Base-by-base conservation (phyloP, 2,888 invertebrate genomes). In the Acheta domesticus region DNA sequence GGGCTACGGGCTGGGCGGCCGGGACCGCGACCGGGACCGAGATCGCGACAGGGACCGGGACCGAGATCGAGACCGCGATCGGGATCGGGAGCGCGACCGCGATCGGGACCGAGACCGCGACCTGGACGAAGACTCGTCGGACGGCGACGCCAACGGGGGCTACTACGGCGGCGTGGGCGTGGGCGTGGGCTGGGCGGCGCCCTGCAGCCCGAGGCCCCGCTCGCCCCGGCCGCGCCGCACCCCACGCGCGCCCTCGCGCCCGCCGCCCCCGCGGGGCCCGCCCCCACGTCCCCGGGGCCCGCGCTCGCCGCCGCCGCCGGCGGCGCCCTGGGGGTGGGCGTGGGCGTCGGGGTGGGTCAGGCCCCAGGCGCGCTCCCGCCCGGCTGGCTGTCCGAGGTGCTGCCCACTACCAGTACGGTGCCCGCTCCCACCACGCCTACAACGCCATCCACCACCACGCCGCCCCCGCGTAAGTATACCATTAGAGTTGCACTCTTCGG, bases 401-500 rank as follows among this genome's bases (percentile, higher is more conserved):
- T n/a, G 62, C 62, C 62, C 62, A 5, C 62, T 16, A 62, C 16
- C 62, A 62, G 14, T 12, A 19, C n/a, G 75, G 89, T 89, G 77
- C 88, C 87, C 11, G 19, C 84, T 16, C 81, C 83, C 2, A 81
- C 83, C 49, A 81, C 83, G 62, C 88, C 83, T 87, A 88, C 83
- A 86, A 88, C 83, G 82, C 85, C 81, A 87, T 87, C 83, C 8
- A 85, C 86, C 11, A 87, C 86, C 48, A 88, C 87, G 11, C 84
- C 86, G n/a, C 87, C 88, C 19, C 91, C 91, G 80, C 85, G 87
- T 85, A n/a, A 78, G 82, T 81, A 80, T 14, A 20, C 78, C 8
- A 4, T 36, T 8, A 1, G 8, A 8, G 8, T 74, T 76, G 8
- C 5, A 36, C 36, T 8, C 23, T 23, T 23, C 23, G 23, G 23